A percentile compares a stretch with the other conserved stretches of the same genome.
These are phyloP conservation scores for Acrocyrtus sp. DNA, from an alignment of 2,888 invertebrate genomes.

Conservation along the genomic window DNA sequence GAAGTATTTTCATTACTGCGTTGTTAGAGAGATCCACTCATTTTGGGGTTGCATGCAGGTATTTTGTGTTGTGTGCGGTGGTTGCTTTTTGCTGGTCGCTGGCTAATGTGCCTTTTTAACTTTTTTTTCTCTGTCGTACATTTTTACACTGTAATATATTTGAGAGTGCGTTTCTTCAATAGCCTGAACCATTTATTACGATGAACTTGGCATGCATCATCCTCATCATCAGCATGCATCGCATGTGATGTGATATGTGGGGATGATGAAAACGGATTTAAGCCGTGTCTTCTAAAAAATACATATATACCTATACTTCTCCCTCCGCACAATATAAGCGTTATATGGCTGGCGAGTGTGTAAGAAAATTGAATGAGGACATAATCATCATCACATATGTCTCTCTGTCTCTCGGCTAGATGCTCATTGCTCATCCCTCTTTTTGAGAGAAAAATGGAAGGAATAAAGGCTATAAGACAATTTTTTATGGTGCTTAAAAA, in stretches of 20 bases:
- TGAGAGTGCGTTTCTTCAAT: too few species aligned
- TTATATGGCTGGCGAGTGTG: neutral
- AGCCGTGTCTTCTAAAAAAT: neutral
- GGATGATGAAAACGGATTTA: constrained; percentile 22
- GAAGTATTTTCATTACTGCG: constrained; percentile 40
- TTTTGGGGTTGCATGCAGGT: neutral
- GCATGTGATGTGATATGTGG: neutral
- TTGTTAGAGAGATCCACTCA: neutral
- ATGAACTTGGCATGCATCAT: constrained; percentile 25
- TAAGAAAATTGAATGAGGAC: constrained; percentile 4
- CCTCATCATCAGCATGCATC: constrained; percentile 10
- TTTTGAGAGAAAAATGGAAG: neutral
- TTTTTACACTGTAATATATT: too few species aligned
- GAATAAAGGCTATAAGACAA: constrained; percentile 5
- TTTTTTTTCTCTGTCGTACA: neutral
- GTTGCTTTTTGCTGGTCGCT: neutral
- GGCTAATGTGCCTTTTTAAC: neutral
- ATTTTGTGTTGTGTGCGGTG: neutral
- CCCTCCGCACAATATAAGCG: neutral
- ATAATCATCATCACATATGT: too few species aligned
- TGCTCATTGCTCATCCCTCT: too few species aligned
- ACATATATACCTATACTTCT: neutral
- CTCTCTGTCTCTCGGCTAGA: too few species aligned
- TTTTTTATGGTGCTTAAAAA: constrained; percentile 15
- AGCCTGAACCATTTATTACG: constrained; percentile 29